Evolutionary conservation across 2,797 vertebrate genomes (phyloP), one percentile per base, ranked within the genome.

Genomic region (Poliocrania exsul): DNA sequence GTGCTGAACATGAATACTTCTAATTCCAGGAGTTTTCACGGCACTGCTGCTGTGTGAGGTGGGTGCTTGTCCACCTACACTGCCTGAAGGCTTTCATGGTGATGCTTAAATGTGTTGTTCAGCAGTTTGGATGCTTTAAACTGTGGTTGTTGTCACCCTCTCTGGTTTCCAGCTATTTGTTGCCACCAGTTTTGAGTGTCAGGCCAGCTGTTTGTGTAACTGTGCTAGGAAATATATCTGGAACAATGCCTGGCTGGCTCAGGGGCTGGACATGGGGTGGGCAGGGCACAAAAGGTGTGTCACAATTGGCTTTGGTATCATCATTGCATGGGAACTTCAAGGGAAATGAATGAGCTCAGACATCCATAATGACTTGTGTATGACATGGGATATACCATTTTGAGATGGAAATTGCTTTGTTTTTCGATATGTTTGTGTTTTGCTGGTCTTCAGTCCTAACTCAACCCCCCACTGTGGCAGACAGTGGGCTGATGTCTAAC

Each of bases 391-490:
- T 57, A 16, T 26, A 47, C 74, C 42, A 69, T 71, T 29, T 0
- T 6, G 37, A 65, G 74, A 64, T 33, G 42, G 16, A 61, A 81
- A 81, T 54, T 13, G 44, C 84, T 87, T 82, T 44, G 26, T 78
- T 94, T 87, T 91, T 69, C 79, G 20, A 2, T 80, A 33, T 20
- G 58, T 57, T 92, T 89, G 44, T 73, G 75, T 78, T 94, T 78
- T 80, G 58, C 57, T 87, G 53, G 17, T 85, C 46, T 74, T 81
- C 71, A 42, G 3, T 67, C 42, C 19, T 51, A 35, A 77, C 64
- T 86, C 86, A 70, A 53, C 40, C 85, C 64, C 67, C 70, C 14
- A 33, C 71, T 29, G 49, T 77, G 90, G 56, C 71, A 67, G 74
- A 8, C 25, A 70, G 47, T 11, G 24, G 66, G 29, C 50, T 49